Evolutionary conservation across 2,888 invertebrate species (phyloP).

Genomic region (Protodeltote pygarga): DNA sequence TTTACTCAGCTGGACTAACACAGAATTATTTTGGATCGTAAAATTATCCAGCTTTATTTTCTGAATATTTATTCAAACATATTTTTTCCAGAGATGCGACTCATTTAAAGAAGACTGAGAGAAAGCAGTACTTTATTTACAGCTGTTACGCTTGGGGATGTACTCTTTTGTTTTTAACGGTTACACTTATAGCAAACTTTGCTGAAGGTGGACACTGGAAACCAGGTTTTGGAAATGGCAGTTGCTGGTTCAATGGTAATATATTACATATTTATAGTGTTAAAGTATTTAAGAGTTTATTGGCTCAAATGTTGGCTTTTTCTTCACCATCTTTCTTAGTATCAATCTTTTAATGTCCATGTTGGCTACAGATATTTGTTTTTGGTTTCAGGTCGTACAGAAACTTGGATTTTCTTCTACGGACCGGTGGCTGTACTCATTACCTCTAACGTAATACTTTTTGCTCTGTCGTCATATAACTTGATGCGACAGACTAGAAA

Average conservation of each 20-base stretch:
- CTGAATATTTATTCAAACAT: too few species aligned
- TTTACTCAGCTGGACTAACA: too few species aligned
- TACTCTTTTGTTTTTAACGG: conserved; percentile 82
- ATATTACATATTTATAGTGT: too few species aligned
- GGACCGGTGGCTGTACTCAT: conserved; percentile 88
- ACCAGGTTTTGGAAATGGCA: conserved; percentile 85
- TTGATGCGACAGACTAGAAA: conserved; percentile 86
- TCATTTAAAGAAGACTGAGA: conserved; percentile 79
- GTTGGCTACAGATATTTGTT: too few species aligned
- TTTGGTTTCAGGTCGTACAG: conserved; percentile 75
- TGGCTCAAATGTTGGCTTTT: too few species aligned
- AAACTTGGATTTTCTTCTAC: conserved; percentile 89
- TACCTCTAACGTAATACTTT: conserved; percentile 85
- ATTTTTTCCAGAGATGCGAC: conserved; percentile 65
- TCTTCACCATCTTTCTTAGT: too few species aligned
- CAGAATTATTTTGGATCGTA: too few species aligned
- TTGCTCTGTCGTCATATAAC: conserved; percentile 85
- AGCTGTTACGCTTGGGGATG: conserved; percentile 88
- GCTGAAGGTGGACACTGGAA: conserved; percentile 83
- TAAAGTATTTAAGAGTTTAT: too few species aligned
- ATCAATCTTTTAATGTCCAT: too few species aligned
- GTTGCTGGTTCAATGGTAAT: conserved; percentile 90
- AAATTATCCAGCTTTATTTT: too few species aligned
- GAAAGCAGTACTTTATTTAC: conserved; percentile 84
- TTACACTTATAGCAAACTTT: conserved; percentile 84